Evolutionary conservation across 2,113 vertebrate genomes (phyloP), one percentile per base, ranked within the genome.

Genomic region (Mungos mungo): DNA sequence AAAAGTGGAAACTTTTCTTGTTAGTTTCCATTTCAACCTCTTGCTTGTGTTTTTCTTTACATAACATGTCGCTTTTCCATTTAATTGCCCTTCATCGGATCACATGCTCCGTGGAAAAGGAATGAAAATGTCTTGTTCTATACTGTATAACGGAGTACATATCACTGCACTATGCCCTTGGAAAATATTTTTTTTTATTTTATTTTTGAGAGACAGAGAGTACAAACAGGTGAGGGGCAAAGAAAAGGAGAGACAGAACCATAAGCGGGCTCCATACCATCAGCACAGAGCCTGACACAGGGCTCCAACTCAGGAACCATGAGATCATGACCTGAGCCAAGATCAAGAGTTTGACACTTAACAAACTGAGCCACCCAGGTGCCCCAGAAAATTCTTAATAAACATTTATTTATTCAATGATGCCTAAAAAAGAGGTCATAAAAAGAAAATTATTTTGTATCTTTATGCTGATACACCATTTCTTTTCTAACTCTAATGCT

Each of bases 341-440:
- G 57, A 60, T 60, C 57, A 60, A 60, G 57, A 60, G 21, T 60
- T 16, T 23, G 57, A 60, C 57, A 23, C 57, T 60, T 60, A 60
- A 23, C 57, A 21, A 60, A 60, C 57, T 23, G 57, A 60, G 57
- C 57, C 21, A 25, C 21, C 57, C 57, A 60, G 57, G 57, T 9
- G 57, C 21, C 21, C 57, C 21, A 2, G 57, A 60, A 95, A 68
- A 76, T 60, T 86, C 80, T 82, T 66, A 83, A n/a, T 68, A 86
- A 93, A 84, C 11, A 82, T 57, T 76, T 88, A 15, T 90, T 72
- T 88, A 15, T 90, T 72, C 18, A 71, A 50, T 81, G 21, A 88
- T 54, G 33, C 9, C 65, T n/a, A 65, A 86, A 89, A 63, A 96
- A 57, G n/a, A 94, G 85, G 45, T 90, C 63, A 52, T 60, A 90